These are phyloP conservation scores for Asarcornis scutulata DNA, from an alignment of 2,113 vertebrate species.

Conservation along the genomic window DNA sequence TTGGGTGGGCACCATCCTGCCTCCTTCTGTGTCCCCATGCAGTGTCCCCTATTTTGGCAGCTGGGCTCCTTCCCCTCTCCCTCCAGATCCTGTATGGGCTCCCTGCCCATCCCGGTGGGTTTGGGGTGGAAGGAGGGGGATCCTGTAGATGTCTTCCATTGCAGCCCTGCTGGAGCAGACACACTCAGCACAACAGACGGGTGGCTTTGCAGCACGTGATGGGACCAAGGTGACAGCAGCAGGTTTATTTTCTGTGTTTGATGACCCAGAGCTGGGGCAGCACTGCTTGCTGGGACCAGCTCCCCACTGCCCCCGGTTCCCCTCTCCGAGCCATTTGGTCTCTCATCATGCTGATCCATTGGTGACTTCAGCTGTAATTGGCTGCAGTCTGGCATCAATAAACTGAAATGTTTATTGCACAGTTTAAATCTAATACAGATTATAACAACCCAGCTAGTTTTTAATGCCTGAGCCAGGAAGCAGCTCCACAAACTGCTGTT, in stretches of 20 bases:
- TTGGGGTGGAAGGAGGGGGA: no score
- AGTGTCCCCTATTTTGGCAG: no score
- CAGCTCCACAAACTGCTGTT: neutral
- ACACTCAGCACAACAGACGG: neutral
- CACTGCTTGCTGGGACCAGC: neutral
- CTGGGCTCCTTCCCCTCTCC: no score
- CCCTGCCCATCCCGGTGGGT: no score
- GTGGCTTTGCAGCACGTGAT: neutral
- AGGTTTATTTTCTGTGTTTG: neutral
- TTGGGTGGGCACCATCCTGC: neutral
- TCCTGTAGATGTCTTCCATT: no score
- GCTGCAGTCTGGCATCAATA: constrained; percentile 70
- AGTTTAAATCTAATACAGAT: constrained; percentile 69
- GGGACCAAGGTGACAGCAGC: neutral
- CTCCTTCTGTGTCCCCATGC: no score
- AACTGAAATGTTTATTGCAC: constrained; percentile 67
- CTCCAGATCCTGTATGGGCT: no score
- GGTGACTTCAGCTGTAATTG: constrained; percentile 52
- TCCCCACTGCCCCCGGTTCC: neutral
- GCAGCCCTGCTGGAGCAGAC: neutral
- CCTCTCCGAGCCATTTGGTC: neutral
- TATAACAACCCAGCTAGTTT: constrained; percentile 12
- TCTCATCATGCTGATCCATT: constrained; percentile 20
- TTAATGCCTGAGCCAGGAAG: constrained; percentile 27
- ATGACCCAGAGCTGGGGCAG: fast-evolving